A percentile compares a stretch with the other conserved stretches of the same genome.
Evolutionary conservation across 2,113 vertebrate species (phyloP).

Genomic region (Alosa alosa): DNA sequence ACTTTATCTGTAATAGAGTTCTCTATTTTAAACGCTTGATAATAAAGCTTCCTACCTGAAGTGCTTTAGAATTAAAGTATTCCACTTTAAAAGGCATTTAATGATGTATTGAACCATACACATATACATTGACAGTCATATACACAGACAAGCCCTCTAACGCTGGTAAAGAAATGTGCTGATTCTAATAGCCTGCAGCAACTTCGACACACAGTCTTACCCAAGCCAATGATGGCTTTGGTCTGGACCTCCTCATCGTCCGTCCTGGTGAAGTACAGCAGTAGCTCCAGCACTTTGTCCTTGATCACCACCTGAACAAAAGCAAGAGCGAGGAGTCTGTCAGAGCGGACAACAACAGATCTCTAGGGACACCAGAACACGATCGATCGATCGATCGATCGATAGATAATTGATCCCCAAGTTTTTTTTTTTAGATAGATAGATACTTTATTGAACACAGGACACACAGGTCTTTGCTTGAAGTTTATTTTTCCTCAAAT

Average conservation of each 20-base stretch:
- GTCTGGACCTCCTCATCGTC: constrained; percentile 98
- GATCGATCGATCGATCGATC: too few relatives aligned
- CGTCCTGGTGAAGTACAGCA: constrained; percentile 97
- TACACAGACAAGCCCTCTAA: too few relatives aligned
- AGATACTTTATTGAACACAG: too few relatives aligned
- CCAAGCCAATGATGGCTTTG: constrained; percentile 98
- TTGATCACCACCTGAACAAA: constrained; percentile 88
- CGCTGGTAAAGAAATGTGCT: too few relatives aligned
- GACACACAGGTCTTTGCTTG: background rate
- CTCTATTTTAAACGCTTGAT: background rate
- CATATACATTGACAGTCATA: too few relatives aligned
- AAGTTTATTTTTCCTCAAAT: background rate
- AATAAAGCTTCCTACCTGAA: background rate
- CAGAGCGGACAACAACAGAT: background rate
- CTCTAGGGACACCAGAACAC: background rate
- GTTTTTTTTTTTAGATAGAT: too few relatives aligned
- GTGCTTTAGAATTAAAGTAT: background rate
- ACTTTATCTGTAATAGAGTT: background rate
- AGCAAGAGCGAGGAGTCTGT: constrained; percentile 23
- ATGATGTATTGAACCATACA: too few relatives aligned
- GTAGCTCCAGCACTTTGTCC: constrained; percentile 94
- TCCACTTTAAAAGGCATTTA: background rate
- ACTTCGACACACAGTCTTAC: constrained; percentile 66
- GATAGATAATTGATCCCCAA: too few relatives aligned
- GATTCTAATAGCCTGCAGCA: too few relatives aligned